Percentiles rank a stretch among this genome's conserved stretches.
Conservation (phyloP, 2,888 invertebrate genomes). For the Barypeithes pellucidus region DNA sequence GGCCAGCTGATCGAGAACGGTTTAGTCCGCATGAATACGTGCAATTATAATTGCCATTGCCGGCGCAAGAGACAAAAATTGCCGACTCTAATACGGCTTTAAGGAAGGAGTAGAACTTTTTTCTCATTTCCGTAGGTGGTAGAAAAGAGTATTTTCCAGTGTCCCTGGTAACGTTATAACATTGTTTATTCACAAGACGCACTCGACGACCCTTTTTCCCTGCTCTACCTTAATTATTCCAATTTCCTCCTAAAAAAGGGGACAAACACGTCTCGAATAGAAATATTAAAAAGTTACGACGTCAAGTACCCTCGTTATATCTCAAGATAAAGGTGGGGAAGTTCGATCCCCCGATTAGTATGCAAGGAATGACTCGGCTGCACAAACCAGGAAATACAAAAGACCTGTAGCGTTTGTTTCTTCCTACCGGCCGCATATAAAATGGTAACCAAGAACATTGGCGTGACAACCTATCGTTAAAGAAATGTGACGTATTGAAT, state of each 20-base stretch:
- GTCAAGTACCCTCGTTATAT: background rate
- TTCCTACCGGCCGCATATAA: slow-evolving; percentile 32
- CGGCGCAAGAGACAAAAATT: no score
- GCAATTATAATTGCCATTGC: no score
- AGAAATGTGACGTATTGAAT: background rate
- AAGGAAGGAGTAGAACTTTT: no score
- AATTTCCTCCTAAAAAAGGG: background rate
- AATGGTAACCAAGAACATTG: slow-evolving; percentile 14
- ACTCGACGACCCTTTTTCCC: no score
- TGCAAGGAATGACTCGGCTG: slow-evolving; percentile 29
- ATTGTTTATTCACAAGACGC: no score
- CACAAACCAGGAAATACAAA: slow-evolving; percentile 48
- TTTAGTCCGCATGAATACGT: no score
- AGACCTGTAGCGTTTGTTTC: slow-evolving; percentile 35
- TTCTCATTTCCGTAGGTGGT: no score
- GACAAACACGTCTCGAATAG: background rate
- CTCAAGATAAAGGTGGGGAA: background rate
- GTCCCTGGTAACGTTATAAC: no score
- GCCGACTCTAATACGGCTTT: no score
- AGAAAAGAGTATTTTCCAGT: no score
- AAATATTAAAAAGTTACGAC: slow-evolving; percentile 6
- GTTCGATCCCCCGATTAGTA: slow-evolving; percentile 36
- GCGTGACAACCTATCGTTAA: slow-evolving; percentile 6
- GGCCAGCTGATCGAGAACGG: no score
- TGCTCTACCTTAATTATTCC: background rate